Conservation (phyloP, 2,113 vertebrate species). For the Nesoenas mayeri region DNA sequence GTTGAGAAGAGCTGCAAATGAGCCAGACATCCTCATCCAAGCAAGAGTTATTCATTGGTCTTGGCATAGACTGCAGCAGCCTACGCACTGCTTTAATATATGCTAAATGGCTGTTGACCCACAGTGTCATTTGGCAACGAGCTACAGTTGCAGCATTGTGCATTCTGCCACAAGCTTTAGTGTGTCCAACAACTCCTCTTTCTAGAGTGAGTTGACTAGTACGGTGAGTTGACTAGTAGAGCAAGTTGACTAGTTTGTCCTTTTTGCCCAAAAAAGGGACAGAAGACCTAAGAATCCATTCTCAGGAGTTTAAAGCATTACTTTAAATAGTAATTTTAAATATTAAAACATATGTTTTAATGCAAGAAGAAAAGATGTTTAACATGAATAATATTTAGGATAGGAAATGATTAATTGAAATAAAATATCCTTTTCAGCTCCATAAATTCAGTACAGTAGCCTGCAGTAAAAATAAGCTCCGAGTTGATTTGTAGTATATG, state of each 20-base stretch:
- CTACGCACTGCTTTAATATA: slow-evolving; percentile 45
- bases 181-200: not conserved
- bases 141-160: not conserved
- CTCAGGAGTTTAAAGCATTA: not conserved
- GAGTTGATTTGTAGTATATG: slow-evolving; percentile 39
- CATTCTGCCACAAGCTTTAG: slow-evolving; percentile 2
- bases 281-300: not conserved
- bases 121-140: slow-evolving; percentile 14
- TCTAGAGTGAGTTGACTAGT: not conserved
- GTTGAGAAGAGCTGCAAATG: slow-evolving; percentile 35
- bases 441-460: slow-evolving; percentile 46
- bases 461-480: slow-evolving; percentile 54
- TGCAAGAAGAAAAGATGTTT: slow-evolving; percentile 47
- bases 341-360: slow-evolving; percentile 61
- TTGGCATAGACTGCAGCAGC: slow-evolving; percentile 48
- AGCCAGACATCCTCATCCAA: slow-evolving; percentile 41
- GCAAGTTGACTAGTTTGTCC: not conserved
- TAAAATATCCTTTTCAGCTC: slow-evolving; percentile 51
- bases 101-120: slow-evolving; percentile 51
- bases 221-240: not conserved
- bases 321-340: slow-evolving; percentile 58
- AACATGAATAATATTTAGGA: slow-evolving; percentile 56
- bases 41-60: slow-evolving; percentile 56
- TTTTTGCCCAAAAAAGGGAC: not conserved
- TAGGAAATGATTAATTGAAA: slow-evolving; percentile 67